Percentiles rank a stretch among this genome's conserved stretches.
These are phyloP conservation scores for Choristoneura fumiferana DNA, from an alignment of 1,140 invertebrate genomes.

Conservation along the genomic window DNA sequence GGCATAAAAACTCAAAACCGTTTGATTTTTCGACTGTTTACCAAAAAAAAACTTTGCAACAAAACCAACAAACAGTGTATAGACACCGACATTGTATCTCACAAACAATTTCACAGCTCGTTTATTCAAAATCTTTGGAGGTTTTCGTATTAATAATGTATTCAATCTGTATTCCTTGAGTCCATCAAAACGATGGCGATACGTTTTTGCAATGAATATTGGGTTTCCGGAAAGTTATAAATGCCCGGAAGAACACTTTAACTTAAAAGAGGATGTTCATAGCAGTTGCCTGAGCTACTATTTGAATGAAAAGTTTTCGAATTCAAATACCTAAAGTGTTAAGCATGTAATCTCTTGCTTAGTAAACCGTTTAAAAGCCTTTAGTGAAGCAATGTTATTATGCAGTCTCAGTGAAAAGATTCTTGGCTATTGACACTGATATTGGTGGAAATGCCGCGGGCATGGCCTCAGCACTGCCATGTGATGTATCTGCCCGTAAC, in stretches of 20 bases:
- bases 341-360: not conserved
- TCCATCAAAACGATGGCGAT: not conserved
- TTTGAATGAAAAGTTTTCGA: not conserved
- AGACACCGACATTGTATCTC: constrained; percentile 22
- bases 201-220: not conserved
- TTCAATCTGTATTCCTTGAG: not conserved
- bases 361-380: too few relatives aligned
- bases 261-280: not conserved
- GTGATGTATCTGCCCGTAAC: not conserved
- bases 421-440: constrained; percentile 7
- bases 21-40: constrained; percentile 23
- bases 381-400: too few relatives aligned
- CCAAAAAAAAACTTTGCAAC: not conserved
- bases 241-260: not conserved
- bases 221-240: not conserved
- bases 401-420: not conserved
- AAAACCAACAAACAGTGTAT: not conserved
- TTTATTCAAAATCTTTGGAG: constrained; percentile 18
- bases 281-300: not conserved
- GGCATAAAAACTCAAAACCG: constrained; percentile 26
- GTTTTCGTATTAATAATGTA: constrained; percentile 7
- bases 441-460: constrained; percentile 4
- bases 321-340: not conserved
- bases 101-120: constrained; percentile 31
- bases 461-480: constrained; percentile 24